phyloP scores from a whole-genome alignment of 2,113 vertebrate genomes.

The Poecilia latipinna region DNA sequence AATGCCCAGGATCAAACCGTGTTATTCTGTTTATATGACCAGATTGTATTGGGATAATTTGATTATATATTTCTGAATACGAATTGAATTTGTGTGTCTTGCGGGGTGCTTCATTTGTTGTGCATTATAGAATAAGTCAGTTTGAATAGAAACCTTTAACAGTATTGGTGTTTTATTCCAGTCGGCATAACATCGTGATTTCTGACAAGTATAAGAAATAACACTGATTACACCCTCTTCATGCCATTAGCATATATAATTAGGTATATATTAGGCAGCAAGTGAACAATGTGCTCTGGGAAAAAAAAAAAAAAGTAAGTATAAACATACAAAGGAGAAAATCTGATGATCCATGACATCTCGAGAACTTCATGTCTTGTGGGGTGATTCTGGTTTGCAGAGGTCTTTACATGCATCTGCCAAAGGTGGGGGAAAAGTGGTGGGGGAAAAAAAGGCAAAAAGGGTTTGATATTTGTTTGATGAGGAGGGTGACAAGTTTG shows the following conservation, averaged over 20 bases:
- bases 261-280: not conserved
- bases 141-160: not conserved
- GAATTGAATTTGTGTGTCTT: not conserved
- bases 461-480: too few species aligned
- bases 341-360: not conserved
- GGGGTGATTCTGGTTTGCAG: not conserved
- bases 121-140: not conserved
- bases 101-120: not conserved
- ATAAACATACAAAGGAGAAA: not conserved
- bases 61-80: not conserved
- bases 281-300: not conserved
- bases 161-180: not conserved
- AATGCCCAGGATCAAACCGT: not conserved
- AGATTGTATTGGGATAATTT: not conserved
- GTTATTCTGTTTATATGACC: not conserved
- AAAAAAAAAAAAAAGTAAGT: too few species aligned
- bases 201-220: not conserved
- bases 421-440: too few species aligned
- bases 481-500: too few species aligned
- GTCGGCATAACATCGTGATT: not conserved
- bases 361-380: not conserved
- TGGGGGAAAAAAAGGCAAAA: too few species aligned
- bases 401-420: not conserved
- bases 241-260: too few species aligned
- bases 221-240: not conserved